phyloP scores from a whole-genome alignment of 2,797 vertebrate species.

The Falco naumanni region DNA sequence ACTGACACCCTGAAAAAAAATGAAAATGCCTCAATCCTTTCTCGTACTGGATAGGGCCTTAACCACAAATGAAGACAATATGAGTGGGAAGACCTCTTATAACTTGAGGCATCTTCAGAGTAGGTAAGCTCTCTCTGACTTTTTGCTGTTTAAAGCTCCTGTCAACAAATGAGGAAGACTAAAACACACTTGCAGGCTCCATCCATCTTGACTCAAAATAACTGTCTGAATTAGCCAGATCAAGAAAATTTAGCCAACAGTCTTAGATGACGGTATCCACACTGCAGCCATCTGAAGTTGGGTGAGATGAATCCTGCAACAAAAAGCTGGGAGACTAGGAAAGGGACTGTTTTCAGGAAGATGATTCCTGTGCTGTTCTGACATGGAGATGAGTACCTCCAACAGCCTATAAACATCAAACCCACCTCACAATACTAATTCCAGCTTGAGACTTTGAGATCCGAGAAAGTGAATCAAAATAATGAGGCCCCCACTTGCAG shows the following conservation, averaged over 20 bases:
- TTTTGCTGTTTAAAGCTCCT: background rate
- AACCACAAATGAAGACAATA: background rate
- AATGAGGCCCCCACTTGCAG: conserved; percentile 3
- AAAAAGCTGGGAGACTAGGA: background rate
- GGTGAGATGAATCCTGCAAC: background rate
- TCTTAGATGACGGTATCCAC: background rate
- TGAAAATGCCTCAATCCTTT: background rate
- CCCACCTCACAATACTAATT: background rate
- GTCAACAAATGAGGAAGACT: background rate
- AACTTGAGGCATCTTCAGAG: background rate
- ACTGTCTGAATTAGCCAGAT: background rate
- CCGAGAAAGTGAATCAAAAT: conserved; percentile 6
- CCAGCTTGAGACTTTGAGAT: background rate
- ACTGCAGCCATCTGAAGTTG: background rate
- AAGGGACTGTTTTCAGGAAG: background rate
- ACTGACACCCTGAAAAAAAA: background rate
- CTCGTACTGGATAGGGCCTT: background rate
- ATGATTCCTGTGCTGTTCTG: background rate
- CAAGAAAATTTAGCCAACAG: background rate
- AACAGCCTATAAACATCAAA: background rate
- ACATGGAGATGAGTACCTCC: background rate
- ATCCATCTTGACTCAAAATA: background rate
- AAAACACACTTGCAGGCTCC: background rate
- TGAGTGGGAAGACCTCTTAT: background rate
- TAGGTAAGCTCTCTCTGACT: background rate